Conservation (phyloP, 2,113 vertebrate genomes). For the Coptodon bakossiorum region DNA sequence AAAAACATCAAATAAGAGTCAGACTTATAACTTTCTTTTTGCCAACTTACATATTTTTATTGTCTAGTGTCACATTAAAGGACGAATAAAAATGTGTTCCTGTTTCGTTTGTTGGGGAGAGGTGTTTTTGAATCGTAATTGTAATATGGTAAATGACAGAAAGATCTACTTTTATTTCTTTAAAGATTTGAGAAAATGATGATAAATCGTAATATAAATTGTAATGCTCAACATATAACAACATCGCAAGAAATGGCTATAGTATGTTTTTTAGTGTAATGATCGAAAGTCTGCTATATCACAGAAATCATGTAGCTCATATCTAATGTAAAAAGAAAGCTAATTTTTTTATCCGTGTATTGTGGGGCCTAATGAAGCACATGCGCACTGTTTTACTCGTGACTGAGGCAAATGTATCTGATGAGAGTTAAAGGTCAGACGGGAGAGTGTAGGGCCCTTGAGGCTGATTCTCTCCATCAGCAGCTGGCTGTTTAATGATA, state of each 20-base stretch:
- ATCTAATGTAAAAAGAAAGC: background rate
- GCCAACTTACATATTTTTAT: background rate
- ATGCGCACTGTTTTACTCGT: background rate
- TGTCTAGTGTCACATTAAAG: background rate
- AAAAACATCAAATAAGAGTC: background rate
- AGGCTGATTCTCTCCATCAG: slow-evolving; percentile 24
- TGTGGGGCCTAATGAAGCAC: background rate
- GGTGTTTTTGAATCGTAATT: background rate
- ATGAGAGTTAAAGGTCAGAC: slow-evolving; percentile 24
- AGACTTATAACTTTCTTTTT: background rate
- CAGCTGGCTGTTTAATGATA: slow-evolving; percentile 49
- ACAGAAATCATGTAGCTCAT: background rate
- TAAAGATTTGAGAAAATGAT: background rate
- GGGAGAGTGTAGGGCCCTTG: slow-evolving; percentile 11
- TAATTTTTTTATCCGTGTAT: background rate
- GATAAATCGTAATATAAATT: background rate
- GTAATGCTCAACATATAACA: background rate
- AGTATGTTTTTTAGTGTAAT: background rate
- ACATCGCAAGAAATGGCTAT: background rate
- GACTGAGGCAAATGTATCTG: background rate
- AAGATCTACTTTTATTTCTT: background rate
- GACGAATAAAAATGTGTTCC: background rate
- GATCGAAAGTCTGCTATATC: background rate
- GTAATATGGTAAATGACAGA: background rate
- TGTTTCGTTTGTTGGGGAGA: background rate